Evolutionary conservation across 1,140 invertebrate genomes (phyloP).

Genomic region (Bombus waltoni): DNA sequence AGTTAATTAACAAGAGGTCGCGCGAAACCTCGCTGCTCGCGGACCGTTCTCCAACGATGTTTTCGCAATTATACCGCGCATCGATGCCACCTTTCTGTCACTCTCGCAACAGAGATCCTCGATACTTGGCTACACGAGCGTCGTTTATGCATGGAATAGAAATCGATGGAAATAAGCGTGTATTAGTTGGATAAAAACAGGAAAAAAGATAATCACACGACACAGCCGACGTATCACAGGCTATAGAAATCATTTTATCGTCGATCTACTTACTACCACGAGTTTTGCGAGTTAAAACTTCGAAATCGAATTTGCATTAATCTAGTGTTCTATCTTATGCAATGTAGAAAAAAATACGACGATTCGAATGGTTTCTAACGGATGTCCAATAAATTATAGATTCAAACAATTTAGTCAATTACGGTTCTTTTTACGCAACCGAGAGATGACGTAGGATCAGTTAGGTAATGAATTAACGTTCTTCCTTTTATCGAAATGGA

Average conservation of each 20-base stretch:
- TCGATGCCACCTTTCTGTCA: constrained; percentile 31
- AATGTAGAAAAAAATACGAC: background rate
- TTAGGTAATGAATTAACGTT: constrained; percentile 31
- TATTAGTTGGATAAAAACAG: background rate
- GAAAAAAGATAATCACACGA: background rate
- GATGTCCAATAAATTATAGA: background rate
- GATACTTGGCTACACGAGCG: background rate
- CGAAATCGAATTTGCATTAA: background rate
- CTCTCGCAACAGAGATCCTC: background rate
- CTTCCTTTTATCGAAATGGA: background rate
- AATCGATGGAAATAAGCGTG: background rate
- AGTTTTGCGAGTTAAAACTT: background rate
- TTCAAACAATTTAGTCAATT: constrained; percentile 26
- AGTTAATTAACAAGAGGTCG: constrained; percentile 37
- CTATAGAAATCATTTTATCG: background rate
- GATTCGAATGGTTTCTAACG: background rate
- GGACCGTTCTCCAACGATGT: constrained; percentile 1
- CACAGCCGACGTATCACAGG: background rate
- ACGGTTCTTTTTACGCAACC: constrained; percentile 7
- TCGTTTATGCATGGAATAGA: background rate
- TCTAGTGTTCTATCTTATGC: too few species aligned
- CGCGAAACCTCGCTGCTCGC: background rate
- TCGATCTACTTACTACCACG: background rate
- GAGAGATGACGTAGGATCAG: background rate
- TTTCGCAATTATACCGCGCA: constrained; percentile 21